Evolutionary conservation across 1,140 invertebrate species (phyloP).

Genomic region (Scaptomyza graminum): DNA sequence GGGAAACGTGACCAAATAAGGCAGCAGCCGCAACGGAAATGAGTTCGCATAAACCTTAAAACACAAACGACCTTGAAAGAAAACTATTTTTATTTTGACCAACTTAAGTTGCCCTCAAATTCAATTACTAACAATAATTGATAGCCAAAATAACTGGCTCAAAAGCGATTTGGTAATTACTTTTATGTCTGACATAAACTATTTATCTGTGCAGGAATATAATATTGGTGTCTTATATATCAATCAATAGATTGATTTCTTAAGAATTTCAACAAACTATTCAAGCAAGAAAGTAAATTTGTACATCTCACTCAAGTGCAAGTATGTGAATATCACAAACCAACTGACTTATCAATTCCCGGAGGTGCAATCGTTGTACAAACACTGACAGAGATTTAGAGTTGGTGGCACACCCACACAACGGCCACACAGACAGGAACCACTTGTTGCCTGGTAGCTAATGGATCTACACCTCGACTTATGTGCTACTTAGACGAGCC

Average conservation of each 20-base stretch:
- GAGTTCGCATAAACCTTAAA: background rate
- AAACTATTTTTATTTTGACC: constrained; percentile 6
- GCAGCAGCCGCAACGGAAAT: constrained; percentile 30
- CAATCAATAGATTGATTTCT: background rate
- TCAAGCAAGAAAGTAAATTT: constrained; percentile 19
- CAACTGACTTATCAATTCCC: constrained; percentile 29
- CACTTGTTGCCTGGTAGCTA: constrained; percentile 67
- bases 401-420: constrained; percentile 27
- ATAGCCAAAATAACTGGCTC: background rate
- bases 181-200: too few species aligned
- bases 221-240: too few species aligned
- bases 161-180: background rate
- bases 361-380: constrained; percentile 19
- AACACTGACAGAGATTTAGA: background rate
- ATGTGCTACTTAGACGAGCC: constrained; percentile 56
- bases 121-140: too few species aligned
- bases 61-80: constrained; percentile 24
- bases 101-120: background rate
- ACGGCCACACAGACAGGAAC: constrained; percentile 27
- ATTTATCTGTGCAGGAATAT: too few species aligned
- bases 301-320: constrained; percentile 30
- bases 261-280: background rate
- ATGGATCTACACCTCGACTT: constrained; percentile 71
- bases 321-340: background rate
- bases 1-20: constrained; percentile 77